Percentiles rank a stretch among this genome's conserved stretches.
These are phyloP conservation scores for Exocentrus adspersus DNA, from an alignment of 2,888 invertebrate species.

Conservation along the genomic window DNA sequence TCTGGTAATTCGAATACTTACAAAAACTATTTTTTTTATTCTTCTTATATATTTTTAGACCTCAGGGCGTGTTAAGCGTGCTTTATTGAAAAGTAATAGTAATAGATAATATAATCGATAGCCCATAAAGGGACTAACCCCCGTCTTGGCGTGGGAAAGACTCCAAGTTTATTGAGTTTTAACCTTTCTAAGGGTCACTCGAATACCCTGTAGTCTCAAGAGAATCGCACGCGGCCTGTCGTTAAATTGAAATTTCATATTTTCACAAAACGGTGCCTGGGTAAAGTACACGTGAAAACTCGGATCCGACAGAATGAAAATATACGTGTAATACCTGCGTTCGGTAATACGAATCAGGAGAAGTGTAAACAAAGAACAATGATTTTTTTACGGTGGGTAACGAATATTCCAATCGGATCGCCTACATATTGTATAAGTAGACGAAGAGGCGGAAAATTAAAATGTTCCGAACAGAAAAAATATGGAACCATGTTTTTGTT, in stretches of 20 bases:
- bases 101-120: constrained; percentile 35
- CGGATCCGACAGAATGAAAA: constrained; percentile 4
- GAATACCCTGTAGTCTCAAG: constrained; percentile 42
- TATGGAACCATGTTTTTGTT: too few species aligned
- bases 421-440: too few species aligned
- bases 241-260: constrained; percentile 47
- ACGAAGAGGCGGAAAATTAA: too few species aligned
- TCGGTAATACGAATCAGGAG: constrained; percentile 3
- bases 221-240: constrained; percentile 38
- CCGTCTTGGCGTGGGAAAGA: constrained; percentile 43
- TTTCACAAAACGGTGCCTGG: constrained; percentile 25
- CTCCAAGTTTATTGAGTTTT: constrained; percentile 51
- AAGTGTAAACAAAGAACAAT: constrained; percentile 20
- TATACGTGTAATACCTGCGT: constrained; percentile 3
- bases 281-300: constrained; percentile 29
- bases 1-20: too few species aligned
- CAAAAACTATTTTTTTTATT: too few species aligned
- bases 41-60: too few species aligned
- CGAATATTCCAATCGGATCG: constrained; percentile 8
- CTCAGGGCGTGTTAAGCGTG: too few species aligned
- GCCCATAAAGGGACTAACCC: constrained; percentile 37
- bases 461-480: too few species aligned
- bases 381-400: not conserved
- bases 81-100: constrained; percentile 21
- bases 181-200: constrained; percentile 47